Conservation (phyloP, 2,888 invertebrate species). For the Lithophane leautieri region DNA sequence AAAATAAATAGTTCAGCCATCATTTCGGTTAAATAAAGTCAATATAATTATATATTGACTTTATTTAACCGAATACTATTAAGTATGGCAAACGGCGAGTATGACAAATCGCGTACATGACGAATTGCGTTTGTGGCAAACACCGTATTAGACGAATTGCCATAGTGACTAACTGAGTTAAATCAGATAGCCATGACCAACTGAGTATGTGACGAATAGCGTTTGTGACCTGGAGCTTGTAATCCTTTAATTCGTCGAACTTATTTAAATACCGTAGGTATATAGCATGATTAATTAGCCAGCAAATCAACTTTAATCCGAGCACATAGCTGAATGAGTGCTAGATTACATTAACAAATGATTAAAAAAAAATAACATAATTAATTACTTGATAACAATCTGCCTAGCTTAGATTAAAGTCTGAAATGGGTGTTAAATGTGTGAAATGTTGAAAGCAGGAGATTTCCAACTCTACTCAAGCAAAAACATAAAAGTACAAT, state of each 20-base stretch:
- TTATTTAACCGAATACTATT: too few species aligned
- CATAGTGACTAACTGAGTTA: too few species aligned
- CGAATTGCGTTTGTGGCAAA: too few species aligned
- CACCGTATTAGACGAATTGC: too few species aligned
- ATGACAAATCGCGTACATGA: too few species aligned
- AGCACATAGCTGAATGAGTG: slow-evolving; percentile 16
- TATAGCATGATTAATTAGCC: not conserved
- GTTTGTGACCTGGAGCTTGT: too few species aligned
- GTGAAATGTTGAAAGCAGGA: not conserved
- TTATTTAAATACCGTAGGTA: not conserved
- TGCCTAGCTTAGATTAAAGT: slow-evolving; percentile 1
- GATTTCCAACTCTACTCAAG: not conserved
- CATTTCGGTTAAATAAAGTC: not conserved
- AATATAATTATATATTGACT: too few species aligned
- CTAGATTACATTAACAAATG: slow-evolving; percentile 41
- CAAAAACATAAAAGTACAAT: not conserved
- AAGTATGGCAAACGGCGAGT: too few species aligned
- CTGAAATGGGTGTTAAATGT: not conserved
- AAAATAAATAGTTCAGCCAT: not conserved
- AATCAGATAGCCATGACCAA: too few species aligned
- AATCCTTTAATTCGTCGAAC: not conserved
- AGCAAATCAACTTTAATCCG: slow-evolving; percentile 28
- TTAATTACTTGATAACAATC: slow-evolving; percentile 50
- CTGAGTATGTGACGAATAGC: too few species aligned
- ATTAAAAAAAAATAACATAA: slow-evolving; percentile 47